These are phyloP conservation scores for Drusus annulatus DNA, from an alignment of 1,140 invertebrate genomes.

Conservation along the genomic window DNA sequence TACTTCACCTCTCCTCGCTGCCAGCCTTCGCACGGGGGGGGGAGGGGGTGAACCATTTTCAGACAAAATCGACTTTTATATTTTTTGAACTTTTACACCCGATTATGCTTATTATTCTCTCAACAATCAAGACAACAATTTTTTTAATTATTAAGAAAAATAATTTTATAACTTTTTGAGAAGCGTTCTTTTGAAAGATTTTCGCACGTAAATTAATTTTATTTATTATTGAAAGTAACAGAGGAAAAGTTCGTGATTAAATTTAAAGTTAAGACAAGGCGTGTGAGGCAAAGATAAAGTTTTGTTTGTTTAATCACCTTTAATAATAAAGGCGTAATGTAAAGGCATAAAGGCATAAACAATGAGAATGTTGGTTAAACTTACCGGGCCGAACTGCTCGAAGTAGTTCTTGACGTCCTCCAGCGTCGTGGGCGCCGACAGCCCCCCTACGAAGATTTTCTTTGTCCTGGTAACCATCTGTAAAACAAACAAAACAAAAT, in stretches of 20 bases:
- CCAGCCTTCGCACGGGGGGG: too few species aligned
- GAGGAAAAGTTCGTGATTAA: not conserved
- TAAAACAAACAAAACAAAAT: slow-evolving; percentile 64
- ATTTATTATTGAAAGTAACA: not conserved
- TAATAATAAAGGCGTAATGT: not conserved
- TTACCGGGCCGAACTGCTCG: slow-evolving; percentile 99
- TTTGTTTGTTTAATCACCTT: slow-evolving; percentile 18
- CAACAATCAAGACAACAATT: too few species aligned
- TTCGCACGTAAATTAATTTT: not conserved
- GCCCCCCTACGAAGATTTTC: slow-evolving; percentile 99
- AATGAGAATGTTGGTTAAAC: slow-evolving; percentile 65
- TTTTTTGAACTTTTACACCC: too few species aligned
- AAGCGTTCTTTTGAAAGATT: not conserved
- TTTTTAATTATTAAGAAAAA: too few species aligned
- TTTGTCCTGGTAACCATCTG: slow-evolving; percentile 99
- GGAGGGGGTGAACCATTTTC: too few species aligned
- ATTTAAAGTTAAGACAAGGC: not conserved
- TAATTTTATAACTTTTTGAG: too few species aligned
- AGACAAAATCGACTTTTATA: too few species aligned
- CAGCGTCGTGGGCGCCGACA: slow-evolving; percentile 98
- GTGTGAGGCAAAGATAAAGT: slow-evolving; percentile 21
- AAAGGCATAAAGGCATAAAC: slow-evolving; percentile 18
- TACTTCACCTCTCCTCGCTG: too few species aligned
- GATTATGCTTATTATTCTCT: too few species aligned
- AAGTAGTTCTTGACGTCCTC: slow-evolving; percentile 99